A percentile compares a stretch with the other conserved stretches of the same genome.
Evolutionary conservation across 2,888 invertebrate species (phyloP).

Genomic region (Choristoneura rosaceana): DNA sequence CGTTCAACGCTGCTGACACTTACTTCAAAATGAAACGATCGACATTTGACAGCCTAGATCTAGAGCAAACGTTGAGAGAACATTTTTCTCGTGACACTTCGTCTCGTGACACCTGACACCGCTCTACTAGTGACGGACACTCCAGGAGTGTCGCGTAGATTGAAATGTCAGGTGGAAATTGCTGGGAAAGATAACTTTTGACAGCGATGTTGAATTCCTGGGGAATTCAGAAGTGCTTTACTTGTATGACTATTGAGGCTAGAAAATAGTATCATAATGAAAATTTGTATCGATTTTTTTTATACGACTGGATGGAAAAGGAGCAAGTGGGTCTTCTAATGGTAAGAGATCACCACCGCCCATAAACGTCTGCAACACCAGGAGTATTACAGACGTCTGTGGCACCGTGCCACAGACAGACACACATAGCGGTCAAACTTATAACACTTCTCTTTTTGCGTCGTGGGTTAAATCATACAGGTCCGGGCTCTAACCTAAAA

Average conservation of each 20-base stretch:
- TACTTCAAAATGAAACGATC: not conserved
- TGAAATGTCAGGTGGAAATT: slow-evolving; percentile 24
- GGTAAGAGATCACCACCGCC: too few relatives aligned
- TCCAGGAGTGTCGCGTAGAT: slow-evolving; percentile 20
- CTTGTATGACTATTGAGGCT: not conserved
- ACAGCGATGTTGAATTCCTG: not conserved
- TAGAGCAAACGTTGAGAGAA: slow-evolving; percentile 1
- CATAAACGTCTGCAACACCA: too few relatives aligned
- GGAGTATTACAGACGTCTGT: too few relatives aligned
- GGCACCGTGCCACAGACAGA: too few relatives aligned
- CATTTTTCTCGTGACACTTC: slow-evolving; percentile 21
- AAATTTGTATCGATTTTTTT: too few relatives aligned
- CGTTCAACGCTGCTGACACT: not conserved
- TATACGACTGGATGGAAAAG: too few relatives aligned
- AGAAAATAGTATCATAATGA: too few relatives aligned
- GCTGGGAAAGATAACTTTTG: slow-evolving; percentile 9
- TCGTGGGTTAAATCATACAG: too few relatives aligned
- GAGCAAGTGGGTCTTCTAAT: too few relatives aligned
- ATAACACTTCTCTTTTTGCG: too few relatives aligned
- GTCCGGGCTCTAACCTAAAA: too few relatives aligned
- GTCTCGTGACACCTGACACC: slow-evolving; percentile 27
- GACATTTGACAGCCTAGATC: slow-evolving; percentile 6
- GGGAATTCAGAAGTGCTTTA: not conserved
- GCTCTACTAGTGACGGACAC: slow-evolving; percentile 18
- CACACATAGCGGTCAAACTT: too few relatives aligned